A percentile compares a stretch with the other conserved stretches of the same genome.
Conservation (phyloP, 2,797 vertebrate species). For the Acanthurus leucopareius region DNA sequence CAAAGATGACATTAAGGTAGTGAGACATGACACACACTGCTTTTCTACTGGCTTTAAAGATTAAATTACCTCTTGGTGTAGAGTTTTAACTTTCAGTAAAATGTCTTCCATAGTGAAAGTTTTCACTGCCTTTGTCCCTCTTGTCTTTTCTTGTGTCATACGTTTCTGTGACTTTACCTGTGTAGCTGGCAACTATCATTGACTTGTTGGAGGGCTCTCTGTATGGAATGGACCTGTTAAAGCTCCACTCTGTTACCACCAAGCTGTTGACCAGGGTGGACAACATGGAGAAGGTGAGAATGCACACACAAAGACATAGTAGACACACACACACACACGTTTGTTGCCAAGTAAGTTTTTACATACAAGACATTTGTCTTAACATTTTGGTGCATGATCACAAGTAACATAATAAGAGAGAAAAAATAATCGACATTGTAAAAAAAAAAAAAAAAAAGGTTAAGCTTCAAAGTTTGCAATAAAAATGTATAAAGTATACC, state of each 20-base stretch:
- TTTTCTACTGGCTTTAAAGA: not conserved
- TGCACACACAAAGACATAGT: not conserved
- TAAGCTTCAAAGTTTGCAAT: not conserved
- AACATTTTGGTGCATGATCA: too few relatives aligned
- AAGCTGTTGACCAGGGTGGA: conserved; percentile 92
- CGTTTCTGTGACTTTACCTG: not conserved
- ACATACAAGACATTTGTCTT: too few relatives aligned
- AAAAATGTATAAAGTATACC: not conserved
- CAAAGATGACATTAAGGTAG: conserved; percentile 91
- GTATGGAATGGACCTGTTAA: conserved; percentile 94
- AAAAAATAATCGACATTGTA: not conserved
- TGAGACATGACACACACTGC: not conserved
- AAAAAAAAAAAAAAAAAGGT: fast-evolving
- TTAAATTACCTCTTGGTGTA: not conserved
- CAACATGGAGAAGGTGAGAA: conserved; percentile 91
- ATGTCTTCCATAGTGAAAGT: not conserved
- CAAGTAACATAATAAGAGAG: not conserved
- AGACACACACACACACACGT: not conserved
- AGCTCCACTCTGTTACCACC: conserved; percentile 93
- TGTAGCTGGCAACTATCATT: conserved; percentile 90
- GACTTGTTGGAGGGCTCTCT: conserved; percentile 93
- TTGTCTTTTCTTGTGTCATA: not conserved
- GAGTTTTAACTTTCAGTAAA: not conserved
- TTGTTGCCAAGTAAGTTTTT: too few relatives aligned
- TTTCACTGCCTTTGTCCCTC: not conserved